phyloP scores from a whole-genome alignment of 30 jellyfish, hydroid and myxozoan species.

The Sanderia malayensis region DNA sequence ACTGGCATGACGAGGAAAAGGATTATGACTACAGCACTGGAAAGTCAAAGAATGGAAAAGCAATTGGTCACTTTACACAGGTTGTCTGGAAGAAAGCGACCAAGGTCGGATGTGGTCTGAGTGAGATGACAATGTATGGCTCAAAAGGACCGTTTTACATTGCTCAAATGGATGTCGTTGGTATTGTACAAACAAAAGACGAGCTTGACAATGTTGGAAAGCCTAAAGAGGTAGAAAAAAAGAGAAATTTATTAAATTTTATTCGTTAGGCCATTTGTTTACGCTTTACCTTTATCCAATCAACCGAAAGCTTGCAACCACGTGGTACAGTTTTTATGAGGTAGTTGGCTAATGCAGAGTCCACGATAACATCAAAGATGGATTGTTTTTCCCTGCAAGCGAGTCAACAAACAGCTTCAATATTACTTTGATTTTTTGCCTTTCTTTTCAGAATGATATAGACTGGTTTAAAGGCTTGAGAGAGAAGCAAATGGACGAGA shows the following conservation, averaged over 20 bases:
- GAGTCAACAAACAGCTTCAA: too few relatives aligned
- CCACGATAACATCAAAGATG: not conserved
- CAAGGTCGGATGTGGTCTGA: conserved; percentile 61
- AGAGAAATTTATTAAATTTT: too few relatives aligned
- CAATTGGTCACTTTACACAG: conserved; percentile 70
- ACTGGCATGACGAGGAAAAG: conserved; percentile 75
- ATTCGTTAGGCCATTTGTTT: too few relatives aligned
- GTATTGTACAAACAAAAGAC: conserved; percentile 45
- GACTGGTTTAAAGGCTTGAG: conserved; percentile 60
- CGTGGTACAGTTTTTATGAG: not conserved
- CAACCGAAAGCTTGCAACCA: not conserved
- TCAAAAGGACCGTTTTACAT: conserved; percentile 71
- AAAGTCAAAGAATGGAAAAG: conserved; percentile 54
- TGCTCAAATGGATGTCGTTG: conserved; percentile 73
- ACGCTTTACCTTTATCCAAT: not conserved
- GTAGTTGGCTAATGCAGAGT: not conserved
- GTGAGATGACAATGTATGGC: conserved; percentile 56
- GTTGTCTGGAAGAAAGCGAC: conserved; percentile 77
- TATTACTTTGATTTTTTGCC: not conserved
- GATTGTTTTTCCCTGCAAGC: not conserved
- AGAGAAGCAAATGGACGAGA: conserved; percentile 49
- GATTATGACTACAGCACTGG: conserved; percentile 70
- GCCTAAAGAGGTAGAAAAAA: conserved; percentile 71
- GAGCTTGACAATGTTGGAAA: conserved; percentile 51
- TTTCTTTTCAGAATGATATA: conserved; percentile 30